These are phyloP conservation scores for Hystrix brachyura DNA, from an alignment of 2,113 vertebrate species.

Conservation along the genomic window DNA sequence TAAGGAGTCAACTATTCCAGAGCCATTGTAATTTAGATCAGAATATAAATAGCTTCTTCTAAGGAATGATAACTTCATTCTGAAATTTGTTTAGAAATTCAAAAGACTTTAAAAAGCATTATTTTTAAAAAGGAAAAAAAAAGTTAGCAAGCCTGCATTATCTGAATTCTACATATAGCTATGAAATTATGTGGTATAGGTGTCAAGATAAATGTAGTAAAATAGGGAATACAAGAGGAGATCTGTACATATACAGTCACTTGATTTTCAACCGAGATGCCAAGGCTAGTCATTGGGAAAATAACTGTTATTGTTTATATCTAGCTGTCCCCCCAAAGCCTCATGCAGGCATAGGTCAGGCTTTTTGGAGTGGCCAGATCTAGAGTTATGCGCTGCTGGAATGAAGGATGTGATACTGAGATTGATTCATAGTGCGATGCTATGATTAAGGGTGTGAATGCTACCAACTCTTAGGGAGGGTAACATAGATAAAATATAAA, in stretches of 20 bases:
- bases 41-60: not conserved
- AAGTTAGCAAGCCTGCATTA: not conserved
- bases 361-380: too few species aligned
- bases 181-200: not conserved
- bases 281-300: not conserved
- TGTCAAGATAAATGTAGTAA: not conserved
- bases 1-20: not conserved
- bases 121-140: not conserved
- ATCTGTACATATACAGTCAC: not conserved
- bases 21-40: not conserved
- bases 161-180: not conserved
- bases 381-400: too few species aligned
- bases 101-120: not conserved
- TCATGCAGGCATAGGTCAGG: too few species aligned
- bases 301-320: not conserved
- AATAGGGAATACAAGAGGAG: not conserved
- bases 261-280: not conserved
- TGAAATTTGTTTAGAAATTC: not conserved
- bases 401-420: too few species aligned
- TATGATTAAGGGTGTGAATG: too few species aligned
- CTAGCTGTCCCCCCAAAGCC: too few species aligned
- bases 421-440: too few species aligned
- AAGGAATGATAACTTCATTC: not conserved
- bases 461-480: too few species aligned
- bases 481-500: too few species aligned